Conservation (phyloP, 2,888 invertebrate species). For the Drosophila anomalipes region DNA sequence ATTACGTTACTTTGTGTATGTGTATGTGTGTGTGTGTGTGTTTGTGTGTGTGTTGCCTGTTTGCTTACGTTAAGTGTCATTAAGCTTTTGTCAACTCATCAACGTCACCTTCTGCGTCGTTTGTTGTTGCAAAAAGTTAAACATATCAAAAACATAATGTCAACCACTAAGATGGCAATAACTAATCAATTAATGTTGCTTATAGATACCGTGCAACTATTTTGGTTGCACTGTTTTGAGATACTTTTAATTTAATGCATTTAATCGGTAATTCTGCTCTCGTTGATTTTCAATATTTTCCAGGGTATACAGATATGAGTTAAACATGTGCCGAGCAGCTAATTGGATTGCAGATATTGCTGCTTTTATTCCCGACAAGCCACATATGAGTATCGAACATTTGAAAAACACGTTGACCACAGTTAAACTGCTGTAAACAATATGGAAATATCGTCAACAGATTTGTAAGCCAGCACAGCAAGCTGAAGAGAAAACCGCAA, state of each 20-base stretch:
- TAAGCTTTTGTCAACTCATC: slow-evolving; percentile 71
- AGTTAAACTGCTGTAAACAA: slow-evolving; percentile 61
- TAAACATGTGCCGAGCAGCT: neutral
- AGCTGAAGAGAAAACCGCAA: slow-evolving; percentile 43
- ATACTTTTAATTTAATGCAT: neutral
- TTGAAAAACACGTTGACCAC: slow-evolving; percentile 55
- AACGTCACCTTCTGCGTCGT: slow-evolving; percentile 34
- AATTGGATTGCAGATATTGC: slow-evolving; percentile 18
- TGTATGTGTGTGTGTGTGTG: slow-evolving; percentile 14
- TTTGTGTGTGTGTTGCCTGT: slow-evolving; percentile 28
- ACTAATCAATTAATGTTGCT: neutral
- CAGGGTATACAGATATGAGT: neutral
- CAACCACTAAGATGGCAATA: slow-evolving; percentile 25
- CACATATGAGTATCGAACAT: slow-evolving; percentile 34
- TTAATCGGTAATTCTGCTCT: neutral
- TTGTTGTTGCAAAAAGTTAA: slow-evolving; percentile 46
- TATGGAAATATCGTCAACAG: slow-evolving; percentile 42
- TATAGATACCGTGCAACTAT: slow-evolving; percentile 8
- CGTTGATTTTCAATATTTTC: neutral
- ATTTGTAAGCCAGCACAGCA: slow-evolving; percentile 36
- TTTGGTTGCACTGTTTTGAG: neutral
- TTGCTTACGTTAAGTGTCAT: slow-evolving; percentile 66
- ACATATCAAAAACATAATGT: slow-evolving; percentile 61
- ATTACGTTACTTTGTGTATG: slow-evolving; percentile 28
- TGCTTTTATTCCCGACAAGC: slow-evolving; percentile 19